Evolutionary conservation across 2,888 invertebrate species (phyloP).

Genomic region (Colostygia pectinataria): DNA sequence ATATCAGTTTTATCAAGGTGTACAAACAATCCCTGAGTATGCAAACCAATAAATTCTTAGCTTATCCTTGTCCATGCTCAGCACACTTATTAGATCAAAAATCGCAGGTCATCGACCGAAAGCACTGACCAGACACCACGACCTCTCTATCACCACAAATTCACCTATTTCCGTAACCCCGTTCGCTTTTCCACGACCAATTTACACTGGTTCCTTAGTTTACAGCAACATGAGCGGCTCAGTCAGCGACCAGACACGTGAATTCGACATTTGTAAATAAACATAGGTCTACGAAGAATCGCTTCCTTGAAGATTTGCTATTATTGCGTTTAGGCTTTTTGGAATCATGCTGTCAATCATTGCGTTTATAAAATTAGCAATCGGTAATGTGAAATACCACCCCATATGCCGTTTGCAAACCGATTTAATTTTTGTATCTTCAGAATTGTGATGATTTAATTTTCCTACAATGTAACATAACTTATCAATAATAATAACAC

Average conservation of each 20-base stretch:
- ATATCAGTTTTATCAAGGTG: too few relatives aligned
- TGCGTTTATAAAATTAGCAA: neutral
- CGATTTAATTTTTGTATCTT: too few relatives aligned
- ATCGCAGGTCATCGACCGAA: conserved; percentile 12
- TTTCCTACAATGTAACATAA: too few relatives aligned
- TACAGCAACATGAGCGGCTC: conserved; percentile 53
- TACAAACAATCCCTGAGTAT: too few relatives aligned
- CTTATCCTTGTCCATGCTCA: too few relatives aligned
- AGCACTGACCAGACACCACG: conserved; percentile 11
- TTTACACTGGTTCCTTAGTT: conserved; percentile 38
- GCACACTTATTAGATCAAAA: neutral
- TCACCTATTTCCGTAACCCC: neutral
- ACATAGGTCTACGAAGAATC: conserved; percentile 55
- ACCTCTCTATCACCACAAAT: conserved; percentile 6
- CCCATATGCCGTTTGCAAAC: too few relatives aligned
- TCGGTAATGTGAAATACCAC: too few relatives aligned
- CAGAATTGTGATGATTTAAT: too few relatives aligned
- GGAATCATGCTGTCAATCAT: neutral
- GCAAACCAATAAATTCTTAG: too few relatives aligned
- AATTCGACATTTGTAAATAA: conserved; percentile 75
- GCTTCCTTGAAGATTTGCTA: conserved; percentile 56
- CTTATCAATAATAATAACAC: too few relatives aligned
- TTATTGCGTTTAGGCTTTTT: conserved; percentile 4
- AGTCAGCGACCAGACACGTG: conserved; percentile 64
- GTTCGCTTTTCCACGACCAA: conserved; percentile 10